phyloP scores from a whole-genome alignment of 2,888 invertebrate genomes.

The Fabriciana adippe region DNA sequence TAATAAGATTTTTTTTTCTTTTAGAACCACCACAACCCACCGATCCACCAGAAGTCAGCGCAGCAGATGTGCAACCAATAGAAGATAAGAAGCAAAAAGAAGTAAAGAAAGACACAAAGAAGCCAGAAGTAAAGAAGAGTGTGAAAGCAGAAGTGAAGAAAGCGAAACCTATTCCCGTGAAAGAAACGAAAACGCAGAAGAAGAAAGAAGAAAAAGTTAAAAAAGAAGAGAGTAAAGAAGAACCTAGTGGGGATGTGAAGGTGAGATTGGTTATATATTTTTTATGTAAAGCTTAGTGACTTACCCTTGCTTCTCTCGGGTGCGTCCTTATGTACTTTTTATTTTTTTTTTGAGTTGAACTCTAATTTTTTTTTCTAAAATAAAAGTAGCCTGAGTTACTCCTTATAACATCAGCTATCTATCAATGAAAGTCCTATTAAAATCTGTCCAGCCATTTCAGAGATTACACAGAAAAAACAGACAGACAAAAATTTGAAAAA shows the following conservation, averaged over 20 bases:
- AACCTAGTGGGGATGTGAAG: constrained; percentile 44
- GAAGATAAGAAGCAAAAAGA: constrained; percentile 51
- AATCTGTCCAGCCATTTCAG: no score
- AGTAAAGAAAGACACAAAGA: constrained; percentile 42
- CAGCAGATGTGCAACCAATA: constrained; percentile 57
- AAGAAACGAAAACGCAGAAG: constrained; percentile 50
- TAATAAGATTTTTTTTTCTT: constrained; percentile 13
- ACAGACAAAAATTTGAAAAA: no score
- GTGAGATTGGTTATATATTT: constrained; percentile 35
- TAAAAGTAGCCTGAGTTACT: no score
- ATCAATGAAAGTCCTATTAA: no score
- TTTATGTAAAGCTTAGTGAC: not conserved
- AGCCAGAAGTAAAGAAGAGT: constrained; percentile 46
- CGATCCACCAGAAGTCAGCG: constrained; percentile 68
- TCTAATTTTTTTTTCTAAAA: no score
- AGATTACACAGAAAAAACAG: no score
- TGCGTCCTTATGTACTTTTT: no score
- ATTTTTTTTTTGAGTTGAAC: no score
- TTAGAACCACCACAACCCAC: constrained; percentile 55
- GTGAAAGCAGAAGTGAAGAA: constrained; percentile 48
- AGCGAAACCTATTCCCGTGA: constrained; percentile 44
- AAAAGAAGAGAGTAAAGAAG: constrained; percentile 52
- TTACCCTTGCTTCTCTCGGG: not conserved
- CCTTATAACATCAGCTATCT: no score
- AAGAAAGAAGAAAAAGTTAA: constrained; percentile 54